phyloP scores from a whole-genome alignment of 2,888 invertebrate species.

The Andrena haemorrhoa region DNA sequence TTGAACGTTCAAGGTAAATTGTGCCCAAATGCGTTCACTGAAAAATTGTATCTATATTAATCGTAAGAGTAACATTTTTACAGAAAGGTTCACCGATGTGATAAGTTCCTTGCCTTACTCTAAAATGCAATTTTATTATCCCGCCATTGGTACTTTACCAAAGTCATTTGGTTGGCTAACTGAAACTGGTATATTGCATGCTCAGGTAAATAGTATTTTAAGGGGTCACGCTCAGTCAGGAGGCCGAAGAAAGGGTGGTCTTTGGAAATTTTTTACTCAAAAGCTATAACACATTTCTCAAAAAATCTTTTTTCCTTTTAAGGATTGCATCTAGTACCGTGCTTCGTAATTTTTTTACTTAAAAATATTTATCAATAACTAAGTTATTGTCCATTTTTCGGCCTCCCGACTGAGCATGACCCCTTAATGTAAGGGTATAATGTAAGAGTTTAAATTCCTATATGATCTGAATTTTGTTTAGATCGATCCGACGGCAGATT shows the following conservation, averaged over 20 bases:
- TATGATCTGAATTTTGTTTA: slow-evolving; percentile 56
- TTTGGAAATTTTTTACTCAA: too few species aligned
- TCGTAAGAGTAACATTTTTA: slow-evolving; percentile 55
- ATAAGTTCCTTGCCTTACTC: slow-evolving; percentile 91
- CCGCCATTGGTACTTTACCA: slow-evolving; percentile 89
- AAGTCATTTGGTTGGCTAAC: slow-evolving; percentile 95
- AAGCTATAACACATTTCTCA: too few species aligned
- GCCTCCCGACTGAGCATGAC: too few species aligned
- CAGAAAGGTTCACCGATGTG: slow-evolving; percentile 89
- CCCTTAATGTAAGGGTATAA: not conserved
- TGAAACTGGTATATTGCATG: slow-evolving; percentile 92
- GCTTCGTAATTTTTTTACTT: too few species aligned
- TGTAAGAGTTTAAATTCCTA: slow-evolving; percentile 6
- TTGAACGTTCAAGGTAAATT: slow-evolving; percentile 89
- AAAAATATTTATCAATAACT: too few species aligned
- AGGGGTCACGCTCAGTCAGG: too few species aligned
- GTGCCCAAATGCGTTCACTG: slow-evolving; percentile 30
- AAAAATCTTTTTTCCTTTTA: too few species aligned
- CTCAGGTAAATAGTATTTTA: slow-evolving; percentile 87
- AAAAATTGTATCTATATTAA: not conserved
- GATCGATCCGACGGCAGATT: slow-evolving; percentile 80
- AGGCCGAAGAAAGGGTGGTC: too few species aligned
- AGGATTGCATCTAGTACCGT: too few species aligned
- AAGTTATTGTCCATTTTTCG: too few species aligned
- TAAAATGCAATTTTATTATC: slow-evolving; percentile 91